Percentiles rank a stretch among this genome's conserved stretches.
These are phyloP conservation scores for Peromyscus aztecus DNA, from an alignment of 2,797 vertebrate genomes.

Conservation along the genomic window DNA sequence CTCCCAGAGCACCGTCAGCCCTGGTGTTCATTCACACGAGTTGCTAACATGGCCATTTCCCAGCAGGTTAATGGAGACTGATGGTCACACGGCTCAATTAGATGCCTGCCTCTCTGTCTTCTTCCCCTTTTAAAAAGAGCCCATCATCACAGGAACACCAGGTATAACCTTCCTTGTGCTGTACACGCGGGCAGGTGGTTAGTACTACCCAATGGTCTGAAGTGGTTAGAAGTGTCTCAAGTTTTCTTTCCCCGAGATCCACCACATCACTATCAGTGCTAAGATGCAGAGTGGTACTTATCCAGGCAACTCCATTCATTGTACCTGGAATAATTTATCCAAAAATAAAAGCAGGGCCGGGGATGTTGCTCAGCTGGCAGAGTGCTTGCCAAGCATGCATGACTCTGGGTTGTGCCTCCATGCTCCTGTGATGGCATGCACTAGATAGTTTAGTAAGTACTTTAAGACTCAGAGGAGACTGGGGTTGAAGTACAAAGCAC, in stretches of 20 bases:
- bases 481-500: too few relatives aligned
- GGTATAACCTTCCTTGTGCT: background rate
- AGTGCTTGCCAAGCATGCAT: background rate
- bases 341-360: background rate
- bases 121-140: background rate
- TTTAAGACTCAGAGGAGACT: too few relatives aligned
- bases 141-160: background rate
- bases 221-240: background rate
- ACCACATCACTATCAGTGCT: background rate
- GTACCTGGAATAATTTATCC: background rate
- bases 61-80: background rate
- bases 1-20: background rate
- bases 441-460: too few relatives aligned
- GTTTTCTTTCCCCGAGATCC: background rate
- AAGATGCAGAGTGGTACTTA: background rate
- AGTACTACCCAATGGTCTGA: background rate
- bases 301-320: background rate
- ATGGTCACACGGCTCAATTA: background rate
- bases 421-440: background rate
- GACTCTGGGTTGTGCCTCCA: background rate
- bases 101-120: rapidly evolving
- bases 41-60: background rate
- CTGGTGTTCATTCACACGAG: rapidly evolving
- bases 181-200: background rate
- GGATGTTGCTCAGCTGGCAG: background rate